Evolutionary conservation across 2,888 invertebrate genomes (phyloP).

Genomic region (Tubulanus polymorphus): DNA sequence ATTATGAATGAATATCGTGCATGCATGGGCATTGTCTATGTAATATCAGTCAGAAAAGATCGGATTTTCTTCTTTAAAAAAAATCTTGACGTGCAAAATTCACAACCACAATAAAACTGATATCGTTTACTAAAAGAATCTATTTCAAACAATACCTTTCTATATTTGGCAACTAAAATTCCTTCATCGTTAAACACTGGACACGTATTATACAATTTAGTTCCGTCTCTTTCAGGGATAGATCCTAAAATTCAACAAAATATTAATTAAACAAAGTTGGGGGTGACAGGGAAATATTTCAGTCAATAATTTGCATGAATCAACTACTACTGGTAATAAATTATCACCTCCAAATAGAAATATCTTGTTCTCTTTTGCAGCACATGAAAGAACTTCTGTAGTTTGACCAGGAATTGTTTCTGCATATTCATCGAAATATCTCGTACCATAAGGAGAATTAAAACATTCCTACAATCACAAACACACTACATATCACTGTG

Average conservation of each 20-base stretch:
- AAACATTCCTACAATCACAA: constrained; percentile 69
- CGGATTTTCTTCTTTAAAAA: too few relatives aligned
- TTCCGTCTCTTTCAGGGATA: constrained; percentile 71
- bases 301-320: not conserved
- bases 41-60: too few relatives aligned
- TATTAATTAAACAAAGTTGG: not conserved
- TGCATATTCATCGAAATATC: constrained; percentile 77
- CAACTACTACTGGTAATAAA: not conserved
- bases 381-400: constrained; percentile 65
- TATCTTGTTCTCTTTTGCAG: constrained; percentile 72
- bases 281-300: not conserved
- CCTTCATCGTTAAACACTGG: constrained; percentile 80
- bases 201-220: constrained; percentile 74
- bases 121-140: not conserved
- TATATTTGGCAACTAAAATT: constrained; percentile 71
- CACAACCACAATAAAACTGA: not conserved
- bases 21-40: too few relatives aligned
- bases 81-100: too few relatives aligned
- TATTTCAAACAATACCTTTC: constrained; percentile 64
- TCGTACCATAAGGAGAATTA: constrained; percentile 83
- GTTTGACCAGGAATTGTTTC: constrained; percentile 82
- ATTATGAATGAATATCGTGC: too few relatives aligned
- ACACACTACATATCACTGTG: not conserved
- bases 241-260: constrained; percentile 58
- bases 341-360: constrained; percentile 72